Evolutionary conservation across 2,888 invertebrate species (phyloP), one percentile per base, ranked within the genome.

Genomic region (Drosophila mulleri): DNA sequence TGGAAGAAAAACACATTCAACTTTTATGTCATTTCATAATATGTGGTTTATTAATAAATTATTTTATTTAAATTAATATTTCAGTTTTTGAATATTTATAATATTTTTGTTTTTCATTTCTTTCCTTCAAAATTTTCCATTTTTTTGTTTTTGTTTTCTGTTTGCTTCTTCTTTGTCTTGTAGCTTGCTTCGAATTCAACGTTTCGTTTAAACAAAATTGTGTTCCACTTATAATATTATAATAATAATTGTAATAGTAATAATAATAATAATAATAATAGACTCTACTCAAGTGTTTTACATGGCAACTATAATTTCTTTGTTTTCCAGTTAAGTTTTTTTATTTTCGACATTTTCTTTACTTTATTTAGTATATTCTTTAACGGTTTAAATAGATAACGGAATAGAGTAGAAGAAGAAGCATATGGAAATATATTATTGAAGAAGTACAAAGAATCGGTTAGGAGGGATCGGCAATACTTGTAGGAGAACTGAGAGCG

Each of bases 31-130:
- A 89, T 84, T 84, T 89, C 82, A 84, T 84, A 88, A 89, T 84
- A 84, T 89, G 84, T 84, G 84, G 88, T 84, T 84, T 84, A 84
- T 84, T 89, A 89, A 84, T 84, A 84, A 84, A 84, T 89, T 89
- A 84, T 87, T 87, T 79, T 83, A 81, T 83, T 89, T 84, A 89
- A 84, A 84, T 89, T 89, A 89, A 89, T 83, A 75, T 85, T 86
- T 89, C 84, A 76, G 74, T 84, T 84, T 86, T 84, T 83, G 83
- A 84, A 84, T 84, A 84, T 84, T 84, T 89, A 87, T 89, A 89
- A 80, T 84, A 86, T 88, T 88, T 88, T 59, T 76, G 60, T 45
- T 57, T 29, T 29, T 11, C 20, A 32, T 9, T 67, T 50, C 50
- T 50, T 29, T 57, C 1, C 26, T 57, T 44, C 53, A 4, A 29